Percentiles rank a stretch among this genome's conserved stretches.
These are phyloP conservation scores for Sphenopsis melanotis DNA, from an alignment of 2,797 vertebrate genomes.

Conservation along the genomic window DNA sequence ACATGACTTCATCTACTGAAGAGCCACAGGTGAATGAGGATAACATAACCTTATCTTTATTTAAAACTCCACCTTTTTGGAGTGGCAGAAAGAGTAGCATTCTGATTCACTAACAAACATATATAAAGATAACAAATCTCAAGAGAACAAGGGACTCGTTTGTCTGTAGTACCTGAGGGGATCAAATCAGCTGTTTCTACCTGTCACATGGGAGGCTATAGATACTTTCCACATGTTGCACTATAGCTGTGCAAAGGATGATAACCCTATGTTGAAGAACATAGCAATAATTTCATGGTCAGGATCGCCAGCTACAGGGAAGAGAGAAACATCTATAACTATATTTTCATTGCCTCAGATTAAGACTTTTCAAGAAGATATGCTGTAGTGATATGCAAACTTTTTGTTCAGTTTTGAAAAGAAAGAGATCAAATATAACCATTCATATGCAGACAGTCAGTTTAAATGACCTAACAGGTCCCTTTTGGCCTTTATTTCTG, in stretches of 20 bases:
- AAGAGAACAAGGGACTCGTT: not conserved
- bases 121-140: not conserved
- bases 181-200: not conserved
- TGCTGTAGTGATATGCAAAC: not conserved
- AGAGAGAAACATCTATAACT: not conserved
- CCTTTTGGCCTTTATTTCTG: not conserved
- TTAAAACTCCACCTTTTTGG: not conserved
- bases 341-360: not conserved
- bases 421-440: not conserved
- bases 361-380: not conserved
- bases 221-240: not conserved
- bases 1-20: not conserved
- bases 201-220: not conserved
- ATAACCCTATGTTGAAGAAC: not conserved
- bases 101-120: not conserved
- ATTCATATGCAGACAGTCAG: not conserved
- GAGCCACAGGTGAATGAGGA: not conserved
- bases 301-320: not conserved
- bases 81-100: not conserved
- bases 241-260: not conserved
- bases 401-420: not conserved
- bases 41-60: not conserved
- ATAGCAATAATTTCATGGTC: not conserved
- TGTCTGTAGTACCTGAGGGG: not conserved
- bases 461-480: not conserved